Percentiles rank a stretch among this genome's conserved stretches.
Conservation (phyloP, 1,140 invertebrate species). For the Bombus polaris region DNA sequence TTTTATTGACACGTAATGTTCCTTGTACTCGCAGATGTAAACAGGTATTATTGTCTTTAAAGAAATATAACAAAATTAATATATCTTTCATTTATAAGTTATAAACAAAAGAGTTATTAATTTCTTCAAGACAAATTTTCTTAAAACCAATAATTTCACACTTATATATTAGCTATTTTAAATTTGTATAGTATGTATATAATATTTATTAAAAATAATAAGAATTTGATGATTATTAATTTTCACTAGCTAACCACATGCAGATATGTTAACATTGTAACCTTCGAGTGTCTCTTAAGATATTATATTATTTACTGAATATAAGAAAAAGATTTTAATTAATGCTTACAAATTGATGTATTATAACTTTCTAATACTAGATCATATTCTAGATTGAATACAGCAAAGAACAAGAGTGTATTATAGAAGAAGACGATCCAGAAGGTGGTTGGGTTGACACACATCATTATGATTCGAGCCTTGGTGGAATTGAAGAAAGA, state of each 20-base stretch:
- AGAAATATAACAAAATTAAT: slow-evolving; percentile 27
- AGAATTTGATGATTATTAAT: neutral
- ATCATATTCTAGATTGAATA: slow-evolving; percentile 90
- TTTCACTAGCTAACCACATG: neutral
- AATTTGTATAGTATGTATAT: neutral
- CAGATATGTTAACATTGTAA: neutral
- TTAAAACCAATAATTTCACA: neutral
- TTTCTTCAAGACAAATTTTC: neutral
- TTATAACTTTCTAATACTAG: slow-evolving; percentile 11
- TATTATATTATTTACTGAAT: neutral
- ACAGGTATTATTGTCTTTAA: slow-evolving; percentile 85
- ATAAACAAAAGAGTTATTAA: neutral
- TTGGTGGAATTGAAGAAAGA: slow-evolving; percentile 88
- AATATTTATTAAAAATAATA: neutral
- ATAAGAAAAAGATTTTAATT: neutral
- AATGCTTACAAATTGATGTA: neutral
- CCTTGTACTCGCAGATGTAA: slow-evolving; percentile 96
- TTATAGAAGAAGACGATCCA: slow-evolving; percentile 94
- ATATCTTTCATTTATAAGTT: neutral
- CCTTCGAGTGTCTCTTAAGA: neutral
- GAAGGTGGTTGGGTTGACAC: slow-evolving; percentile 99
- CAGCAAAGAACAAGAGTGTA: slow-evolving; percentile 92
- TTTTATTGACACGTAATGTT: slow-evolving; percentile 97
- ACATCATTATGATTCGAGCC: slow-evolving; percentile 91
- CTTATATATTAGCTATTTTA: neutral